Conservation (phyloP, 2,888 invertebrate species). For the Plebejus argus region DNA sequence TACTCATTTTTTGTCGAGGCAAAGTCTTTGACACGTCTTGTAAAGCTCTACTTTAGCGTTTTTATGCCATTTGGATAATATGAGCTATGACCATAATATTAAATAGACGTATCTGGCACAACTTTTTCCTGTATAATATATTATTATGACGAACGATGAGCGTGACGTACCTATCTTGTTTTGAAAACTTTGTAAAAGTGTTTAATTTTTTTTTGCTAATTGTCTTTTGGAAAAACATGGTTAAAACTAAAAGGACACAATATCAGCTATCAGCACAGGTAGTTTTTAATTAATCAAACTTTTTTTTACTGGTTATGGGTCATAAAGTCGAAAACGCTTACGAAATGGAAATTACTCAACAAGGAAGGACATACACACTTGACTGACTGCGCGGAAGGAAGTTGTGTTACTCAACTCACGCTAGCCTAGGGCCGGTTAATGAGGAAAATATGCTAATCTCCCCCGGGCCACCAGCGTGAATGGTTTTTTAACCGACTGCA, state of each 20-base stretch:
- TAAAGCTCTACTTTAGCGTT: no score
- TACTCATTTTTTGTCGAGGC: no score
- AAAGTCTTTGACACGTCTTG: no score
- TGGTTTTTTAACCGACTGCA: constrained; percentile 12
- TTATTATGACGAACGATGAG: no score
- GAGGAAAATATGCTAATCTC: constrained; percentile 15
- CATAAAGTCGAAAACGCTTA: constrained; percentile 7
- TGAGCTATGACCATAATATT: no score
- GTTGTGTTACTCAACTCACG: constrained; percentile 22
- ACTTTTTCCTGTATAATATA: no score
- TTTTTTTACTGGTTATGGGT: not conserved
- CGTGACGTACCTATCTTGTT: no score
- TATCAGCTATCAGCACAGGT: not conserved
- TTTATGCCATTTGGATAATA: no score
- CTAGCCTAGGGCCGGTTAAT: constrained; percentile 9
- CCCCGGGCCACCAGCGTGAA: not conserved
- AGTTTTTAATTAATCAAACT: not conserved
- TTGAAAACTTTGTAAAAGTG: no score
- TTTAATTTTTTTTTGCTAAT: no score
- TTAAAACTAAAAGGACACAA: not conserved
- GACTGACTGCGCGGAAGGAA: constrained; percentile 17
- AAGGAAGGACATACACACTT: constrained; percentile 19
- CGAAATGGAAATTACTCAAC: constrained; percentile 16
- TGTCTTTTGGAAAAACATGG: no score
- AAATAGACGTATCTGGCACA: no score